Evolutionary conservation across 2,888 invertebrate genomes (phyloP).

Genomic region (Exocentrus adspersus): DNA sequence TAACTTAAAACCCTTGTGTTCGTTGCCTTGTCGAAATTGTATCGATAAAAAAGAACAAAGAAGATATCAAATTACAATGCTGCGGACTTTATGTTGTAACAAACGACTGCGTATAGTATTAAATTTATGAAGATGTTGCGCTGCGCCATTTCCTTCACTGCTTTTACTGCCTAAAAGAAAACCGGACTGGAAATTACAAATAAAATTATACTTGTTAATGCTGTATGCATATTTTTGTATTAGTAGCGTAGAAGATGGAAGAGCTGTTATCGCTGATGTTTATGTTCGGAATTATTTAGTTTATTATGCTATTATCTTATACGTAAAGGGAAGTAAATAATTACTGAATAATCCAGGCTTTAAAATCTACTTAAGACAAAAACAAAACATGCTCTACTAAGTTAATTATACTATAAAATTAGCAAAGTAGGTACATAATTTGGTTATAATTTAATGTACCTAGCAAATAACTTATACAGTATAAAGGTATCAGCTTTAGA

Average conservation of each 20-base stretch:
- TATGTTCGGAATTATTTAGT: too few species aligned
- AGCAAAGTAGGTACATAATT: too few species aligned
- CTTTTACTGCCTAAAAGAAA: neutral
- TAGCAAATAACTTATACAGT: too few species aligned
- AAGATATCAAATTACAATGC: conserved; percentile 8
- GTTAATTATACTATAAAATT: too few species aligned
- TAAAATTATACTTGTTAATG: neutral
- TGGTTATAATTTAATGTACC: too few species aligned
- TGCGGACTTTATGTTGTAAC: neutral
- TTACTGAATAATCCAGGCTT: too few species aligned
- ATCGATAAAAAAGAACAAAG: conserved; percentile 2
- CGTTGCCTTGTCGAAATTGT: neutral
- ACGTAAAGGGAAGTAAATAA: too few species aligned
- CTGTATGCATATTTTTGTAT: neutral
- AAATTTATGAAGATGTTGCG: conserved; percentile 1
- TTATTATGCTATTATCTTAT: too few species aligned
- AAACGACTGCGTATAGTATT: conserved; percentile 1
- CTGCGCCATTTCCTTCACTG: neutral
- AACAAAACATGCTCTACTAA: too few species aligned
- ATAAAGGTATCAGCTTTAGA: too few species aligned
- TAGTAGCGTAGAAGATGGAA: neutral
- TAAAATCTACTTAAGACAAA: too few species aligned
- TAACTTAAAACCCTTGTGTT: neutral
- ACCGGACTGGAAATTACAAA: neutral
- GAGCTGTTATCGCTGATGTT: too few species aligned